These are phyloP conservation scores for Pinna nobilis DNA, from an alignment of 1,140 invertebrate species.

Conservation along the genomic window DNA sequence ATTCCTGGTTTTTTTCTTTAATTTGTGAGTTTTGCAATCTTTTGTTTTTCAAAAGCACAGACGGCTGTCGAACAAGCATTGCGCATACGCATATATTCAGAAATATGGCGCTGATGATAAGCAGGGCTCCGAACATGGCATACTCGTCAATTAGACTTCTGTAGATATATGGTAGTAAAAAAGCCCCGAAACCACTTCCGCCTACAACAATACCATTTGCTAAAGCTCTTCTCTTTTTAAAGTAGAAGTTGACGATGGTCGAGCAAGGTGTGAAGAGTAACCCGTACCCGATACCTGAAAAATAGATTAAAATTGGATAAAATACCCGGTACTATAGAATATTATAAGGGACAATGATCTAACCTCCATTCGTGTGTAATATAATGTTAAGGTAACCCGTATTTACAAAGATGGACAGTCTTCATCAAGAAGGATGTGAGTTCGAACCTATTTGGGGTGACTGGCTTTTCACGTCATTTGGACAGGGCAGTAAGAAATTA, in stretches of 20 bases:
- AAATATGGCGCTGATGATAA: constrained; percentile 12
- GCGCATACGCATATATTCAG: constrained; percentile 16
- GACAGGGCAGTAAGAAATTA: too few relatives aligned
- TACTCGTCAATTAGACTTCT: neutral
- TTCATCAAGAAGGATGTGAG: too few relatives aligned
- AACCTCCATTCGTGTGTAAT: too few relatives aligned
- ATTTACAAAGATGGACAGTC: too few relatives aligned
- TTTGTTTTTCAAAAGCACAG: constrained; percentile 82
- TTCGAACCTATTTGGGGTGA: too few relatives aligned
- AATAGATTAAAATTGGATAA: neutral
- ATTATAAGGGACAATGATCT: too few relatives aligned
- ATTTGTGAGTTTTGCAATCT: neutral
- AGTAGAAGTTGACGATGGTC: constrained; percentile 22
- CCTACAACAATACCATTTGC: constrained; percentile 15
- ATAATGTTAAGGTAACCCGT: too few relatives aligned
- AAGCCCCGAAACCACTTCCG: constrained; percentile 9
- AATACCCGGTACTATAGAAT: too few relatives aligned
- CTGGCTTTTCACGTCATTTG: too few relatives aligned
- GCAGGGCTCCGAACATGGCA: neutral
- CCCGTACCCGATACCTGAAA: constrained; percentile 19
- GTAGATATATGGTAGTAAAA: constrained; percentile 48
- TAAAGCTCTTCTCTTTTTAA: constrained; percentile 21
- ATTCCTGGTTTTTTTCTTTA: neutral
- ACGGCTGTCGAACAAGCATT: constrained; percentile 13
- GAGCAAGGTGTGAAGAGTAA: constrained; percentile 17